Evolutionary conservation across 2,797 vertebrate species (phyloP).

Genomic region (Rachycentron canadum): DNA sequence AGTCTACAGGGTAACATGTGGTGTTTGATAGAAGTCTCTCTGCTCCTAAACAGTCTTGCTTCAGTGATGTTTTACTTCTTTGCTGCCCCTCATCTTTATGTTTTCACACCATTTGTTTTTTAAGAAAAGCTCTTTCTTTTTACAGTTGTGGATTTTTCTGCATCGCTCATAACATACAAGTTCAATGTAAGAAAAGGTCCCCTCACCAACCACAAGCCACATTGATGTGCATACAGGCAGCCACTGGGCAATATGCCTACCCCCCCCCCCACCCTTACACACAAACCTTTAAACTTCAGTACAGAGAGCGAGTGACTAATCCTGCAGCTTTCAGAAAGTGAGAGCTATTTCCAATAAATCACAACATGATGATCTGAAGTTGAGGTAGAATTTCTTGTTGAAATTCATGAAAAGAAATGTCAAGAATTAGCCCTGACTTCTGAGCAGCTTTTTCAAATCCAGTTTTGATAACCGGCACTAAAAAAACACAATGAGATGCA

Average conservation of each 20-base stretch:
- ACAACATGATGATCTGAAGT: slow-evolving; percentile 27
- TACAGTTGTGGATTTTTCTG: slow-evolving; percentile 23
- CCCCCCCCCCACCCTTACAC: background rate
- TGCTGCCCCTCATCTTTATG: background rate
- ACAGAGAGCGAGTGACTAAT: slow-evolving; percentile 56
- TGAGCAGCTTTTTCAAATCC: background rate
- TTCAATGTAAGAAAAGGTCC: slow-evolving; percentile 3
- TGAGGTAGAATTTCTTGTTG: slow-evolving; percentile 24
- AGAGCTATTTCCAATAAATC: slow-evolving; percentile 74
- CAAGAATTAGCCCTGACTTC: background rate
- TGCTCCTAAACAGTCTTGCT: background rate
- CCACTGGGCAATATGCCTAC: background rate
- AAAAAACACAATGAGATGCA: background rate
- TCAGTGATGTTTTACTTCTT: background rate
- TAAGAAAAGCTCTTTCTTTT: background rate
- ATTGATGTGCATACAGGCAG: slow-evolving; percentile 14
- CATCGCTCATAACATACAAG: slow-evolving; percentile 17
- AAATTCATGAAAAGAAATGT: background rate
- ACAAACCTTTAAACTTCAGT: background rate
- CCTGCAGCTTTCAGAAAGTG: slow-evolving; percentile 45
- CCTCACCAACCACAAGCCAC: slow-evolving; percentile 60
- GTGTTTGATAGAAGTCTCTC: background rate
- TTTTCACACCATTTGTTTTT: background rate
- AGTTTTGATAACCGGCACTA: background rate
- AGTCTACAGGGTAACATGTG: too few relatives aligned